These are phyloP conservation scores for Sparus aurata DNA, from an alignment of 2,797 vertebrate genomes.

Conservation along the genomic window DNA sequence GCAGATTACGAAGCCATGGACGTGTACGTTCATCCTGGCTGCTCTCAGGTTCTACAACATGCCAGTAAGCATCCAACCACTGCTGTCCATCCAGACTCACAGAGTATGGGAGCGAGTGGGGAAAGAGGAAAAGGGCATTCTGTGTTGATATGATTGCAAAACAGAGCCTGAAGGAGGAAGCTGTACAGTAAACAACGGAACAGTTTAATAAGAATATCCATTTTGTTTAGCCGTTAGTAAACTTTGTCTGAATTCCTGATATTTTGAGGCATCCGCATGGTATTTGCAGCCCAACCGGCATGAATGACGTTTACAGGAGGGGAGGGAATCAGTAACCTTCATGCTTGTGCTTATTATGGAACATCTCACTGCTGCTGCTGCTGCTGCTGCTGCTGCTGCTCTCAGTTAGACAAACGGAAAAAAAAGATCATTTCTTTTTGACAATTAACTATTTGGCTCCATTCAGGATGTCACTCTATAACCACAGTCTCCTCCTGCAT, in stretches of 20 bases:
- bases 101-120: conserved; percentile 8
- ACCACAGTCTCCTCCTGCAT: conserved; percentile 18
- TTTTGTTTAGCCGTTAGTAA: conserved; percentile 21
- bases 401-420: conserved; percentile 48
- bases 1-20: conserved; percentile 58
- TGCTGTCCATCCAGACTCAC: conserved; percentile 4
- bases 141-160: conserved; percentile 43
- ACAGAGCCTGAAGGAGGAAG: conserved; percentile 44
- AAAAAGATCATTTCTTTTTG: not conserved
- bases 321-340: conserved; percentile 61
- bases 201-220: conserved; percentile 34
- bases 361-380: conserved; percentile 43
- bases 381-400: conserved; percentile 32
- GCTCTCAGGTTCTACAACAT: conserved; percentile 37
- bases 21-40: conserved; percentile 6
- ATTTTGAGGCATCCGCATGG: conserved; percentile 44
- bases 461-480: conserved; percentile 45
- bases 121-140: conserved; percentile 13
- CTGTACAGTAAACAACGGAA: conserved; percentile 46
- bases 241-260: conserved; percentile 53
- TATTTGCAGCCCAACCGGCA: conserved; percentile 22
- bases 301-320: conserved; percentile 49
- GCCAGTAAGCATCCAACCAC: conserved; percentile 23
- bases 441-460: conserved; percentile 45
- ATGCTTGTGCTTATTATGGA: conserved; percentile 56